These are phyloP conservation scores for Heterodera filipjevi DNA, from an alignment of 2,888 invertebrate species.

Conservation along the genomic window DNA sequence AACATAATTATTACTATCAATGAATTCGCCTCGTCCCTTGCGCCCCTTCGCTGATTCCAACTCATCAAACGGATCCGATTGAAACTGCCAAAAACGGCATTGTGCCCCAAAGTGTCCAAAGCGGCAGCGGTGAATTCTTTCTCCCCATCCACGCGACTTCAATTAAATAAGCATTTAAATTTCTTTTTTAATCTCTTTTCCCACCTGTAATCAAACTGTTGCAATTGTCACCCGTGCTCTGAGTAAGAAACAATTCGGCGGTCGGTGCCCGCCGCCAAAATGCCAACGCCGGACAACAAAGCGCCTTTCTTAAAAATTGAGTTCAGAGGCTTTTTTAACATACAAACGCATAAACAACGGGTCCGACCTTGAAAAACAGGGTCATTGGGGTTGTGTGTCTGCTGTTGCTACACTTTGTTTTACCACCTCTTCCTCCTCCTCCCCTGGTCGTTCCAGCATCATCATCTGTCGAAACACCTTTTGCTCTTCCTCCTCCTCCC, in stretches of 20 bases:
- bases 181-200: not conserved
- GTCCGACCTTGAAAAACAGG: too few species aligned
- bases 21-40: constrained; percentile 80
- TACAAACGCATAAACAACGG: too few species aligned
- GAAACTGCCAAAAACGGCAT: constrained; percentile 88
- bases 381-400: too few species aligned
- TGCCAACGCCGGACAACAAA: constrained; percentile 75
- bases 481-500: too few species aligned
- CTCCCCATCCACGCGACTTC: constrained; percentile 72
- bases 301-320: too few species aligned
- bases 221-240: constrained; percentile 72
- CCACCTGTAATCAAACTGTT: constrained; percentile 82
- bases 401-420: too few species aligned
- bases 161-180: not conserved
- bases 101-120: constrained; percentile 90
- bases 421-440: too few species aligned
- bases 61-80: constrained; percentile 81
- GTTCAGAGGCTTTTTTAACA: too few species aligned
- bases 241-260: constrained; percentile 85
- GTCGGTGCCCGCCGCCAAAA: constrained; percentile 89
- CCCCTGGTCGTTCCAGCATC: too few species aligned
- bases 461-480: too few species aligned
- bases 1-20: not conserved
- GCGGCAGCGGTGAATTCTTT: constrained; percentile 82
- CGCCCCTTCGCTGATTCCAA: constrained; percentile 79